Base-by-base conservation (phyloP, 2,797 vertebrate genomes). In the Tapera naevia region DNA sequence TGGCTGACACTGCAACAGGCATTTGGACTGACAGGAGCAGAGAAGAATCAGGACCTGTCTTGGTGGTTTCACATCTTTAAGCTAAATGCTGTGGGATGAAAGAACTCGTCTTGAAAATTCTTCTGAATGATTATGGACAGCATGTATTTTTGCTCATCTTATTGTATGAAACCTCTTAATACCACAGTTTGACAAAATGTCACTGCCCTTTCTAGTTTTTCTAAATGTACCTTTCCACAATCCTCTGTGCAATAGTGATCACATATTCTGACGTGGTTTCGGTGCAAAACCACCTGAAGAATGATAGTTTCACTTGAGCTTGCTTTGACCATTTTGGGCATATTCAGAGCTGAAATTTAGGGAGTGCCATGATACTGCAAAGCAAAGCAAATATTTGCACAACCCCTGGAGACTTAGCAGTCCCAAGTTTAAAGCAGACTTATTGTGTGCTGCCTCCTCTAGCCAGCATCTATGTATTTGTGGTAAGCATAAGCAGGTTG, bases 371-470 rank as follows among this genome's bases (percentile, higher is more conserved):
- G 88, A 85, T 80, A 93, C 84, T 58, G 30, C 4, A 3, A n/a
- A 89, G 57, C 54, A 91, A 92, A 86, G 74, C 57, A 93, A 97
- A 93, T 94, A 96, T 95, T 97, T 97, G 92, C 61, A 86, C 69
- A 95, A 86, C 23, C 43, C 43, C 13, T 65, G 30, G 50, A 89
- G 67, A 87, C 57, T 67, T 46, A 46, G 56, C 24, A 94, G 74
- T 28, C 57, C 13, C 24, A 45, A 64, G 37, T 84, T 81, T 58
- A 74, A 86, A 90, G 41, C 48, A 85, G 51, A 84, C 4, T 45
- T 85, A 85, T 72, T 95, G 84, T 85, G 60, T 80, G 79, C 69
- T 80, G 45, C 80, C 2, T 22, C 75, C 91, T 95, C 54, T 58
- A 93, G 57, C 32, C 71, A 60, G 79, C 19, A 54, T 51, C 39